These are phyloP conservation scores for Bubo blakistoni DNA, from an alignment of 2,113 vertebrate species.

Conservation along the genomic window DNA sequence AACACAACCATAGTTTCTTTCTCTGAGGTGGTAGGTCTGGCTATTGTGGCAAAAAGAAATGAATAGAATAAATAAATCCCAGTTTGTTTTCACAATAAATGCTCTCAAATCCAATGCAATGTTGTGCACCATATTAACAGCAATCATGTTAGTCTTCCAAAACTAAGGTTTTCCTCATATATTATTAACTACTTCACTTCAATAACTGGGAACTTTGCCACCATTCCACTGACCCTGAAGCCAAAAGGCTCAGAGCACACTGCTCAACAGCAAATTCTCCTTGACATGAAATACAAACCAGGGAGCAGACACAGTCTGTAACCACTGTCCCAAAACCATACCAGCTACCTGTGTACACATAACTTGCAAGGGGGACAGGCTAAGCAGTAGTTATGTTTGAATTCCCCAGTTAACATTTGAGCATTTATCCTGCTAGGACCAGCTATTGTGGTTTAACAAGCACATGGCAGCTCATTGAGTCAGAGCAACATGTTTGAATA, in stretches of 20 bases:
- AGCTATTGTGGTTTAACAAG: neutral
- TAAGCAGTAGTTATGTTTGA: neutral
- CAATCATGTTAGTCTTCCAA: neutral
- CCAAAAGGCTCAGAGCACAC: neutral
- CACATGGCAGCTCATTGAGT: neutral
- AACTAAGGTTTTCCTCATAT: neutral
- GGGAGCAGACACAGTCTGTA: neutral
- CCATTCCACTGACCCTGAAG: neutral
- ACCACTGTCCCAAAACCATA: neutral
- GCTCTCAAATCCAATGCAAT: neutral
- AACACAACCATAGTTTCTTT: neutral
- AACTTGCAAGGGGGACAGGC: neutral
- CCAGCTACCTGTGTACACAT: neutral
- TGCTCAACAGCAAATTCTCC: neutral
- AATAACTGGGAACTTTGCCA: neutral
- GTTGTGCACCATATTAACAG: neutral
- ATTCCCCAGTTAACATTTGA: neutral
- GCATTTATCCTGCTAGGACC: neutral
- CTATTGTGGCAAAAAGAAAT: neutral
- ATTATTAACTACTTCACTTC: neutral
- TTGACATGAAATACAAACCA: neutral
- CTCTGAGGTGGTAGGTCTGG: neutral
- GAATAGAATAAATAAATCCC: neutral
- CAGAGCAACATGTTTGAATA: neutral
- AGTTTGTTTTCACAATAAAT: neutral